Evolutionary conservation across 2,113 vertebrate species (phyloP).

Genomic region (Eudorcas thomsonii): DNA sequence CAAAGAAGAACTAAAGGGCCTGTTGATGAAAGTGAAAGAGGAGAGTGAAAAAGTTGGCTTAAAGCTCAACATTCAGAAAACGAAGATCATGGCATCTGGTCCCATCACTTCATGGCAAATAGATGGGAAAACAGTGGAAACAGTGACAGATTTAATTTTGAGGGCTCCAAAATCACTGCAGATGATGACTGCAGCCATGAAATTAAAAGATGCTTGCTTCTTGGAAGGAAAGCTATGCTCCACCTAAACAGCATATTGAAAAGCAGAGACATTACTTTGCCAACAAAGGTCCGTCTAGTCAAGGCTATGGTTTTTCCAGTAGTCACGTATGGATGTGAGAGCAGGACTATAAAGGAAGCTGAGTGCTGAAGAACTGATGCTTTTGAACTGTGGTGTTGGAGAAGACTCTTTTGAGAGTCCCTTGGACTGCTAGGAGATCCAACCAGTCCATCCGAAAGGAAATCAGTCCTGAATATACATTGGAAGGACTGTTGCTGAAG

Average conservation of each 20-base stretch:
- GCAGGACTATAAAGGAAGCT: background rate
- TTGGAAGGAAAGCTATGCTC: background rate
- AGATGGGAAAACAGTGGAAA: background rate
- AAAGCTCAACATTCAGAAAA: background rate
- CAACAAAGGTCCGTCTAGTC: rapidly evolving
- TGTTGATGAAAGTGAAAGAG: background rate
- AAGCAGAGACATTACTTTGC: background rate
- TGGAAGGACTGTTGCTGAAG: background rate
- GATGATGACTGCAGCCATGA: background rate
- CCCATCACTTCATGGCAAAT: background rate
- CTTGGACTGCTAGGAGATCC: background rate
- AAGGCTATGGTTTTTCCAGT: background rate
- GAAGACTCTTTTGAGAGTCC: background rate
- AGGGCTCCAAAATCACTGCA: background rate
- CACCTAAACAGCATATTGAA: background rate
- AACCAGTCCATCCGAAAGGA: background rate
- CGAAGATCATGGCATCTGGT: background rate
- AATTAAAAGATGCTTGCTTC: background rate
- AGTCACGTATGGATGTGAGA: background rate
- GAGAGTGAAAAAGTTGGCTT: background rate
- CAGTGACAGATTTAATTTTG: background rate
- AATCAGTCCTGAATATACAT: background rate
- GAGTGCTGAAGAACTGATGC: rapidly evolving
- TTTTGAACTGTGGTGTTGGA: background rate
- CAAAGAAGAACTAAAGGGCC: background rate